These are phyloP conservation scores for Lasioglossum marginatum DNA, from an alignment of 2,888 invertebrate species.

Conservation along the genomic window DNA sequence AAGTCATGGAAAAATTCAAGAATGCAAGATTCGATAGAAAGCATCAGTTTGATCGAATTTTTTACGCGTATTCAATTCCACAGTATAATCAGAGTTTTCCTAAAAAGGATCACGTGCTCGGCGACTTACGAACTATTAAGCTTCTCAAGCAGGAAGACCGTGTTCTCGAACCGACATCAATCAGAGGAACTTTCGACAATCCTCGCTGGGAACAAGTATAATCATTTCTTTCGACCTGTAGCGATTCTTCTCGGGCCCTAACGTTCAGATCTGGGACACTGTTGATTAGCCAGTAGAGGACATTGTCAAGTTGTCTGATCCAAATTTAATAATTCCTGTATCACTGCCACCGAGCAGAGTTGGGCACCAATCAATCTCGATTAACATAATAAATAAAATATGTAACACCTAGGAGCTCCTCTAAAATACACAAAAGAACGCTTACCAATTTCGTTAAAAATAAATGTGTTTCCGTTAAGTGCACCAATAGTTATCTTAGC, in stretches of 20 bases:
- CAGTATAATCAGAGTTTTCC: background rate
- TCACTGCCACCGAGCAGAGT: background rate
- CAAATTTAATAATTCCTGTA: background rate
- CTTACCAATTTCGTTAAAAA: background rate
- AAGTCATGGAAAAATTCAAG: background rate
- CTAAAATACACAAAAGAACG: background rate
- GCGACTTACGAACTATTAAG: background rate
- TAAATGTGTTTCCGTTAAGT: background rate
- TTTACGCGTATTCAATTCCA: background rate
- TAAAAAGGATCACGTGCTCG: background rate
- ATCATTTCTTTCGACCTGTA: background rate
- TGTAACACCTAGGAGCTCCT: background rate
- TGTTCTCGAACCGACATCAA: background rate
- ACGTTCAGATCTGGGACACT: background rate
- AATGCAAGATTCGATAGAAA: background rate
- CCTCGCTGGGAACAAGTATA: background rate
- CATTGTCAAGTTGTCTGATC: background rate
- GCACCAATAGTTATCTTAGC: background rate
- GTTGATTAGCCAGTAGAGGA: background rate
- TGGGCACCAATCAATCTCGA: background rate
- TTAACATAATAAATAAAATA: background rate
- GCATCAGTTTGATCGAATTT: background rate
- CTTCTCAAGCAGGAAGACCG: slow-evolving; percentile 1
- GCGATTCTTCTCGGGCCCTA: background rate
- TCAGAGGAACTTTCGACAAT: background rate